phyloP scores from a whole-genome alignment of 2,888 invertebrate genomes.

The Plagodis dolabraria region DNA sequence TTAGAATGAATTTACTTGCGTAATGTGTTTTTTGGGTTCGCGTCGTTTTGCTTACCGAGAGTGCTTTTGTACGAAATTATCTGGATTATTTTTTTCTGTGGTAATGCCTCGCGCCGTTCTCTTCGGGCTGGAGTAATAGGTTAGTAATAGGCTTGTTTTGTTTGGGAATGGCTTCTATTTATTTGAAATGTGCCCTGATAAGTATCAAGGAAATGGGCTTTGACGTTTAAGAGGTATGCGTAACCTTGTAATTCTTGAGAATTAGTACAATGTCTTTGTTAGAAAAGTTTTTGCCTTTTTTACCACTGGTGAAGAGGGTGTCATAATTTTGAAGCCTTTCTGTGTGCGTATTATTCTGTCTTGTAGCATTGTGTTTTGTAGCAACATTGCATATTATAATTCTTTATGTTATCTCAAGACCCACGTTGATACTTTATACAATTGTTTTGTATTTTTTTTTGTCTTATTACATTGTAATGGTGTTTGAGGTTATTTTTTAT shows the following conservation, averaged over 20 bases:
- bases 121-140: conserved; percentile 24
- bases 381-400: no score
- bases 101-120: conserved; percentile 21
- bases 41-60: conserved; percentile 31
- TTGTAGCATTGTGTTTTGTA: no score
- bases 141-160: conserved; percentile 35
- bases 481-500: no score
- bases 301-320: no score
- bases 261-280: conserved; percentile 3
- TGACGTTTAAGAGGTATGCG: conserved; percentile 13
- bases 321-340: no score
- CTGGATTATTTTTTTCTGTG: conserved; percentile 35
- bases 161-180: conserved; percentile 30
- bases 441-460: no score
- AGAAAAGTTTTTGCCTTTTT: no score
- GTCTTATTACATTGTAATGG: no score
- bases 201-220: conserved; percentile 24
- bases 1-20: conserved; percentile 52
- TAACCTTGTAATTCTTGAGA: conserved; percentile 7
- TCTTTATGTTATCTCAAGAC: no score
- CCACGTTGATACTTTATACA: no score
- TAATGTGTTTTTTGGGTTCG: conserved; percentile 55
- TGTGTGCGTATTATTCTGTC: no score
- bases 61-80: conserved; percentile 43
- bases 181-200: conserved; percentile 24